Base-by-base conservation (phyloP, 2,797 vertebrate genomes). In the Masticophis lateralis region DNA sequence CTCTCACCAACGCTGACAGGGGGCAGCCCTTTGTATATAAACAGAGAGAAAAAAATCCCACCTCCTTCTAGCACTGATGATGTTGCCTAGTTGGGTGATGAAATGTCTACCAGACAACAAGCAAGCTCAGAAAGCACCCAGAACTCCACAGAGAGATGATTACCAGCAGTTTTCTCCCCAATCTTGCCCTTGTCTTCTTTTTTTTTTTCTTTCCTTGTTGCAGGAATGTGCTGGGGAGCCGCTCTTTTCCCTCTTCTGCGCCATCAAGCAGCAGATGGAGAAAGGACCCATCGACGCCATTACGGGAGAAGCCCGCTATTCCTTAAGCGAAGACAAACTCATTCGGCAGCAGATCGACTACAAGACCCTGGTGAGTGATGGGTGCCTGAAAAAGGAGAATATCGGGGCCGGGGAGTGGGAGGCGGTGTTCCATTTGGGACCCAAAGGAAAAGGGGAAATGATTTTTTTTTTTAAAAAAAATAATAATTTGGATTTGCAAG, bases 191-290 rank as follows among this genome's bases (percentile, higher is more conserved):
- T 16, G 27, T 37, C 2, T 1, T 2, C 60, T 63, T 63, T 9
- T 61, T 61, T 1, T 28, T 27, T 27, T 12, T 14, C 55, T 0
- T 12, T 89, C n/a, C 12, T 0, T 87, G 7, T 97, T 74, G 7
- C 97, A 99, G 99, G 99, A 99, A 94, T 99, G 99, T 88, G 99
- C 99, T 0, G 99, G 99, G 0, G 99, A 99, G 93, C 99, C 99
- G 32, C 98, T 99, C 51, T 99, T 99, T 97, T 99, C 99, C 86
- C 98, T 99, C 61, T 99, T 99, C 97, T 99, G 99, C 93, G 99
- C 99, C 97, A 99, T 99, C 98, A 99, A 99, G 97, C 99, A 99
- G 97, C 99, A 99, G 98, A 99, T 99, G 99, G 99, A 99, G 97
- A 99, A 99, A 95, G 99, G 99, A 3, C 99, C 99, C 93, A 99